Evolutionary conservation across 2,113 vertebrate species (phyloP), one percentile per base, ranked within the genome.

Genomic region (Cardinalis cardinalis): DNA sequence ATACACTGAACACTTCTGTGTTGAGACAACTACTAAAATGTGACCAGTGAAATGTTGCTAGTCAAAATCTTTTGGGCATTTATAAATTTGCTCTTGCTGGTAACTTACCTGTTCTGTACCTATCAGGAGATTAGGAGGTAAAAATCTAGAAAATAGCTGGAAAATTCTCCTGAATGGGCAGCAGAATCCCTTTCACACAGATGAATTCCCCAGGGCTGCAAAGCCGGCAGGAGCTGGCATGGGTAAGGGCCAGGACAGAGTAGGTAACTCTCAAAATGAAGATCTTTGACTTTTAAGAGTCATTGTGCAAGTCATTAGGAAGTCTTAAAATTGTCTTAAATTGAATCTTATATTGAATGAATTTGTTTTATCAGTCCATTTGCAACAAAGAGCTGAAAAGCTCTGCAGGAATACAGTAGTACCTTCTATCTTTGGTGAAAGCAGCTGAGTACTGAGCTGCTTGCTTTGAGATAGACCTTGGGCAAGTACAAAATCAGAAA

Each of bases 391-490:
- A 43, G 25, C 26, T 78, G n/a, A 66, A 71, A 78, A 73, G 15
- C 52, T 23, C 38, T 74, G 12, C 55, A 72, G 31, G 31, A 60
- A 23, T 49, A 29, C 7, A 31, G 32, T 32, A 9, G 26, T 18
- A 28, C 10, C 19, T 71, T 75, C 74, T 25, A 19, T 7, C 59
- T 77, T 77, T 69, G 17, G 5, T 81, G 46, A 76, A 75, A 83
- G 6, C 49, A 79, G 15, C 40, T 55, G 43, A 63, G 25, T 19
- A 48, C 31, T 0, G 2, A 91, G 21, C 20, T 0, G 0, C 55
- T 88, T 51, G 18, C 9, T 73, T 75, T 82, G 76, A 51, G 46
- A 23, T 5, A 68, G 44, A n/a, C 29, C 11, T 87, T 65, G 40
- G 18, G 14, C 12, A 60, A 48, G 24, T 64, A 51, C 26, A 46